Conservation (phyloP, 2,113 vertebrate species). For the Cricetomys ansorgei region DNA sequence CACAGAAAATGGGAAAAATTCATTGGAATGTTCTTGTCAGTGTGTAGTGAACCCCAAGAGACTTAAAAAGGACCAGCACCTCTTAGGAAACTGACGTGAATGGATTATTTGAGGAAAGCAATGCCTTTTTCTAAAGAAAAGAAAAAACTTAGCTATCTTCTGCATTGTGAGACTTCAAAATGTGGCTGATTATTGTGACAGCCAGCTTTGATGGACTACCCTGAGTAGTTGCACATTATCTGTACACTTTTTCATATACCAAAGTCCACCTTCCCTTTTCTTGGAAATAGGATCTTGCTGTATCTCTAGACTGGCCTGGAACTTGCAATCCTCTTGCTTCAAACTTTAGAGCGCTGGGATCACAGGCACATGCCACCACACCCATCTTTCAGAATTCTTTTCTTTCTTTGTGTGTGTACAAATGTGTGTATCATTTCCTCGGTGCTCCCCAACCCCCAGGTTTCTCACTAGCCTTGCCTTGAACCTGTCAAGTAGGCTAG, state of each 20-base stretch:
- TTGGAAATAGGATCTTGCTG: background rate
- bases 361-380: background rate
- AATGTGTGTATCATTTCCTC: background rate
- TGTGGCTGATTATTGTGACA: background rate
- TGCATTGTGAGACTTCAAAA: background rate
- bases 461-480: background rate
- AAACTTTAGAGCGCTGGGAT: background rate
- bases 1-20: background rate
- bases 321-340: background rate
- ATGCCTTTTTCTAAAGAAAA: background rate
- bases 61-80: background rate
- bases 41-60: background rate
- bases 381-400: background rate
- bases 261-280: background rate
- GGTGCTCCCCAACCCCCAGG: background rate
- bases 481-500: background rate
- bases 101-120: background rate
- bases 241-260: background rate
- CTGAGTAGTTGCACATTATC: too few relatives aligned
- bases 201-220: background rate
- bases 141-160: background rate
- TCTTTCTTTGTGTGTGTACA: background rate
- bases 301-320: background rate
- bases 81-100: background rate
- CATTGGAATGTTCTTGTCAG: background rate